Percentiles rank a stretch among this genome's conserved stretches.
Evolutionary conservation across 1,140 invertebrate species (phyloP).

Genomic region (Achatina immaculata): DNA sequence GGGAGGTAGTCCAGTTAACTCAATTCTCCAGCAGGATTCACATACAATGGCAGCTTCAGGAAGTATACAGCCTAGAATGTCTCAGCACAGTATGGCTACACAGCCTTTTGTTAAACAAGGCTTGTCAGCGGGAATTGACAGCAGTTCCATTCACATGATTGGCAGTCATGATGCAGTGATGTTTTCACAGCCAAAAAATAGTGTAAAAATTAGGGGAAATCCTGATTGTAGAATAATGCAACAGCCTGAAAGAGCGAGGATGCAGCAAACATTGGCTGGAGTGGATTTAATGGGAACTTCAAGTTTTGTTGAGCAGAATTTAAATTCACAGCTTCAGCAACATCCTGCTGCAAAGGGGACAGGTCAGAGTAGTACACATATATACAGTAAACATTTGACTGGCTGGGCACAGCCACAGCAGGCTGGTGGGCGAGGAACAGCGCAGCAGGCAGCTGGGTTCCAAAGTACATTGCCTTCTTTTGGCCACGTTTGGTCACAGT

Average conservation of each 20-base stretch:
- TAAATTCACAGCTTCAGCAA: not conserved
- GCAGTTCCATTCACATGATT: conserved; percentile 6
- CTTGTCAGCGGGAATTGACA: not conserved
- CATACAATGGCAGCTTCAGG: not conserved
- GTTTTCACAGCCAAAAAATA: conserved; percentile 26
- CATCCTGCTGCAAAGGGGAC: not conserved
- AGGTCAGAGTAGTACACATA: conserved; percentile 12
- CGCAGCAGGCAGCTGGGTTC: not conserved
- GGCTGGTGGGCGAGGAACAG: not conserved
- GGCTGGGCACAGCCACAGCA: conserved; percentile 16
- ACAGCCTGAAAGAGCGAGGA: not conserved
- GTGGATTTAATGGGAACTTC: conserved; percentile 23
- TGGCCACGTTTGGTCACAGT: conserved; percentile 37
- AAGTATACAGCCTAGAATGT: conserved; percentile 19
- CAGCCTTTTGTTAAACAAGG: conserved; percentile 24
- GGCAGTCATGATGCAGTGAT: conserved; percentile 19
- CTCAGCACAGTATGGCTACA: not conserved
- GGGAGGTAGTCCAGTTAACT: not conserved
- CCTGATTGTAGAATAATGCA: conserved; percentile 20
- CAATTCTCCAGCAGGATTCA: conserved; percentile 27
- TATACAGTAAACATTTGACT: conserved; percentile 15
- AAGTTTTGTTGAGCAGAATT: conserved; percentile 13
- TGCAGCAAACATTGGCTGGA: conserved; percentile 29
- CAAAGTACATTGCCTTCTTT: conserved; percentile 37
- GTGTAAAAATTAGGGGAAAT: conserved; percentile 16